Conservation (phyloP, 2,113 vertebrate species). For the Gymnorhina tibicen region DNA sequence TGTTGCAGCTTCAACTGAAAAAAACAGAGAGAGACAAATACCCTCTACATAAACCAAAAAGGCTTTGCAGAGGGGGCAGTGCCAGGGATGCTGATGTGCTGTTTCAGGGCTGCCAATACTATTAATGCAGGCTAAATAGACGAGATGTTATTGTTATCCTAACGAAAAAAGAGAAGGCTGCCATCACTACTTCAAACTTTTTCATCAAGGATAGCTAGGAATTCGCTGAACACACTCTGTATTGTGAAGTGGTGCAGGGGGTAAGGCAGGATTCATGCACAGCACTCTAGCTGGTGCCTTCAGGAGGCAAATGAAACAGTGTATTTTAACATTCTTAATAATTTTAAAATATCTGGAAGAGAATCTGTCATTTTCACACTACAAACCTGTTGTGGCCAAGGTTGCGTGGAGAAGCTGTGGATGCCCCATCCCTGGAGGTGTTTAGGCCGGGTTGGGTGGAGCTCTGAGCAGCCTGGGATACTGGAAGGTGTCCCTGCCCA, state of each 20-base stretch:
- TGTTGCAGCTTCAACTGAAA: background rate
- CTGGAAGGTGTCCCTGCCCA: background rate
- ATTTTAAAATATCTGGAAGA: background rate
- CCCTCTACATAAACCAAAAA: background rate
- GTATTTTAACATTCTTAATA: background rate
- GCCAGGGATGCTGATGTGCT: background rate
- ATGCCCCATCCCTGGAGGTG: background rate
- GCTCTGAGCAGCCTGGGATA: background rate
- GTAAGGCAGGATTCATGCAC: background rate
- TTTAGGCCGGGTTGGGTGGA: too few species aligned
- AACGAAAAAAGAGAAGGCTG: background rate
- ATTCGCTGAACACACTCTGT: background rate
- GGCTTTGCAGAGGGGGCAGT: background rate
- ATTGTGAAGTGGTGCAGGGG: background rate
- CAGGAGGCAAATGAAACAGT: background rate
- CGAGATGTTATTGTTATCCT: background rate
- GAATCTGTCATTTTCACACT: fast-evolving
- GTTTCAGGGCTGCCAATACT: background rate
- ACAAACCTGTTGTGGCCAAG: background rate
- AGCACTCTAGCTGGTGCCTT: background rate
- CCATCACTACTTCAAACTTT: background rate
- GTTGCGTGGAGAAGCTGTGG: background rate
- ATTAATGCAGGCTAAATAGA: background rate
- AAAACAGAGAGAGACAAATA: background rate
- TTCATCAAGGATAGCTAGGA: background rate